These are phyloP conservation scores for Eurystomus glaucurus DNA, from an alignment of 2,797 vertebrate genomes.

Conservation along the genomic window DNA sequence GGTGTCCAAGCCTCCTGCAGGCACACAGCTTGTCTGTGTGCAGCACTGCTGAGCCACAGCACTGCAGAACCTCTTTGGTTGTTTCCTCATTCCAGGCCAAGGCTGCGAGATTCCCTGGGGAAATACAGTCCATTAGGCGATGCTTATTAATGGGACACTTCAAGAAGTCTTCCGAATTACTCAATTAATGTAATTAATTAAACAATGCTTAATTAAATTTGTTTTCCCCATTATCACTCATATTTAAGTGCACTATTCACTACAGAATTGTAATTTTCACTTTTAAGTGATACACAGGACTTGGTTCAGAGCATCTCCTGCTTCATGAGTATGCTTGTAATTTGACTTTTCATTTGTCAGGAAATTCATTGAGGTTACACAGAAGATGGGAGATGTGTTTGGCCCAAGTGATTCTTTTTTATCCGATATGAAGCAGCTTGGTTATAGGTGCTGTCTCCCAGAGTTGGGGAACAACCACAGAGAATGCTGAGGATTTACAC, in stretches of 20 bases:
- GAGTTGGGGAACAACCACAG: not conserved
- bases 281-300: not conserved
- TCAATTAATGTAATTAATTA: not conserved
- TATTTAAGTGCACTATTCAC: not conserved
- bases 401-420: not conserved
- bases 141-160: not conserved
- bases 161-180: not conserved
- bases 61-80: not conserved
- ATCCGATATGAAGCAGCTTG: not conserved
- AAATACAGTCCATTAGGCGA: not conserved
- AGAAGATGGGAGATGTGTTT: not conserved
- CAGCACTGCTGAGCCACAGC: fast-evolving
- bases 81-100: not conserved
- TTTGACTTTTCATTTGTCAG: not conserved
- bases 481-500: not conserved
- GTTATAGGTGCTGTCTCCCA: not conserved
- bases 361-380: not conserved
- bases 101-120: fast-evolving
- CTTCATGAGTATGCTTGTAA: not conserved
- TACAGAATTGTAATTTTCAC: not conserved
- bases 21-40: not conserved
- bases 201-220: not conserved
- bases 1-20: not conserved
- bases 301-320: not conserved
- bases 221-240: not conserved